Conservation (phyloP, 2,797 vertebrate species). For the Cercopithecus mitis region DNA sequence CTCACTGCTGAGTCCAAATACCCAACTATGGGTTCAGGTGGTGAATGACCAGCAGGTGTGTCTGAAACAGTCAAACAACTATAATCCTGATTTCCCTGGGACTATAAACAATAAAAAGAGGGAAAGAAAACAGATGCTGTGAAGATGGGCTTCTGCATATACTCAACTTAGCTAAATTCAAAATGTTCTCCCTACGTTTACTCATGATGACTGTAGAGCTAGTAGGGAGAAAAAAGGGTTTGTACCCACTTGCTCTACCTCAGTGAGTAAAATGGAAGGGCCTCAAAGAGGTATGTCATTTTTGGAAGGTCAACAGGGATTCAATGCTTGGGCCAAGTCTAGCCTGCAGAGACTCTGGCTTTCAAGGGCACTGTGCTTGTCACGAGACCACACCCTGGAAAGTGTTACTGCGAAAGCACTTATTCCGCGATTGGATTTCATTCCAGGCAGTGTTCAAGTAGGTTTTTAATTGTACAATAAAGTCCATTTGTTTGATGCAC, state of each 20-base stretch:
- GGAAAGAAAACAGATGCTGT: slow-evolving; percentile 21
- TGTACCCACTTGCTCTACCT: neutral
- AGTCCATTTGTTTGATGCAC: slow-evolving; percentile 59
- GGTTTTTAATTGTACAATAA: slow-evolving; percentile 65
- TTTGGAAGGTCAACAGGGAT: neutral
- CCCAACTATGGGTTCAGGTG: slow-evolving; percentile 43
- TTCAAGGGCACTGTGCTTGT: neutral
- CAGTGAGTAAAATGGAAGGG: neutral
- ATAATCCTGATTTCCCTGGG: slow-evolving; percentile 27
- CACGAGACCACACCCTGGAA: neutral
- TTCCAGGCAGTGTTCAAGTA: slow-evolving; percentile 37
- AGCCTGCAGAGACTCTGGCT: neutral
- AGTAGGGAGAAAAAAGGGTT: neutral
- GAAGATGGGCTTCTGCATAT: neutral
- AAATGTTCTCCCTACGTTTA: neutral
- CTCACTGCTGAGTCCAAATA: neutral
- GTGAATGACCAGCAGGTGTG: slow-evolving; percentile 54
- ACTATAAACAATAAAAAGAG: slow-evolving; percentile 5
- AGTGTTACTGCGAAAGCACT: slow-evolving; percentile 61
- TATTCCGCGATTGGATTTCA: slow-evolving; percentile 65
- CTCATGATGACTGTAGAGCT: neutral
- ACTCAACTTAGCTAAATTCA: neutral
- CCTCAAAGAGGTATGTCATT: neutral
- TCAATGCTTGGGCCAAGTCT: neutral
- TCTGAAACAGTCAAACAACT: slow-evolving; percentile 55